Conservation (phyloP, 2,797 vertebrate genomes). For the Diceros bicornis region DNA sequence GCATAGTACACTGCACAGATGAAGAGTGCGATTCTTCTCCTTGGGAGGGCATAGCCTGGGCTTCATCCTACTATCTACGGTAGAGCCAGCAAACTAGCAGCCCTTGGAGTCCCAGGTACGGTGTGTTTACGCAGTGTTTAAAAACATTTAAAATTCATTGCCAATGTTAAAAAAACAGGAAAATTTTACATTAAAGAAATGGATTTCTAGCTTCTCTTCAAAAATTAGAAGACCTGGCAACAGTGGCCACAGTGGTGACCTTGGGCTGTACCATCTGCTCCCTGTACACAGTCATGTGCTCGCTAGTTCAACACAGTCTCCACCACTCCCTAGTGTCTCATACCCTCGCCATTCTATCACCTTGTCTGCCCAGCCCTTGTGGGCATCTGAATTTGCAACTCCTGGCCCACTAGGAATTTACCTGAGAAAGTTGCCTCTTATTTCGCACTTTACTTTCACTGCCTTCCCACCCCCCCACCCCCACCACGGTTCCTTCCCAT, state of each 20-base stretch:
- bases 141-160: neutral
- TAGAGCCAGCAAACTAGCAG: neutral
- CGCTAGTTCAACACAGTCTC: neutral
- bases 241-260: neutral
- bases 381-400: neutral
- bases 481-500: neutral
- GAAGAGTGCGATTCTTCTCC: neutral
- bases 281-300: neutral
- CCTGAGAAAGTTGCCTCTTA: neutral
- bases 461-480: no score
- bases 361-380: neutral
- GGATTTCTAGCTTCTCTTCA: constrained; percentile 16
- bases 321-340: neutral
- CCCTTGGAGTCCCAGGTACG: neutral
- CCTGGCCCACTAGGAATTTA: neutral
- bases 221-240: neutral
- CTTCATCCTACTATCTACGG: neutral
- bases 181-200: neutral
- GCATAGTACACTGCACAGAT: neutral
- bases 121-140: neutral
- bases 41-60: neutral
- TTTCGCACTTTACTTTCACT: neutral
- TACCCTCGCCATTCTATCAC: neutral
- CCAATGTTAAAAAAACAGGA: neutral
- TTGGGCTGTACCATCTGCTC: no score